Evolutionary conservation across 2,888 invertebrate species (phyloP), one percentile per base, ranked within the genome.

Genomic region (Melitaea athalia): DNA sequence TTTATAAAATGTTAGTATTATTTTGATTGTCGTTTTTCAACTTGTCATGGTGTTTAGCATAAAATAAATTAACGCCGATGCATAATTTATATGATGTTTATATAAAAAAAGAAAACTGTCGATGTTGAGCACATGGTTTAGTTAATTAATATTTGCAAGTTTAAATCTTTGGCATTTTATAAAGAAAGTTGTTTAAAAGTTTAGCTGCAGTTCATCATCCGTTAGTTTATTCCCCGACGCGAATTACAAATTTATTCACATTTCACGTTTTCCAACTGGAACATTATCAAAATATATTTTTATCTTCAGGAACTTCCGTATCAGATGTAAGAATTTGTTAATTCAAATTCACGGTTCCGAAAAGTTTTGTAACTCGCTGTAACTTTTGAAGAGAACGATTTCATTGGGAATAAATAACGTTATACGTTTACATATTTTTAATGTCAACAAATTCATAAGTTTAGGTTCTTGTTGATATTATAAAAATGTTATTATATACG

Each of bases 311-410:
- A 69, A 66, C 66, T 71, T 61, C 63, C 64, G 69, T 66, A 64
- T 71, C 66, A 66, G 66, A 59, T 68, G 71, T 69, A 71, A 67
- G 66, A 67, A 71, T 68, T 71, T 68, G 65, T 66, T 71, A 68
- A 66, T 71, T 64, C 63, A 71, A 71, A 65, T 69, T 65, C 59
- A 63, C 62, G 31, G 14, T 57, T 38, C 45, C 52, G 64, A 62
- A 53, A 62, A 65, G 62, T 65, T 64, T 17, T 43, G 42, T 57
- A 63, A 65, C 61, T 62, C 43, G 43, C 53, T 61, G 59, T n/a
- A 45, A 65, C 49, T 61, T 63, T 64, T 57, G 15, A 33, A 31
- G 49, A 55, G 17, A 60, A 64, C 14, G 57, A 15, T 57, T 64
- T 53, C 53, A 57, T 50, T 38, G 17, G 33, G n/a, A 57, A 62